These are phyloP conservation scores for Petrophora chlorosata DNA, from an alignment of 2,888 invertebrate species.

Conservation along the genomic window DNA sequence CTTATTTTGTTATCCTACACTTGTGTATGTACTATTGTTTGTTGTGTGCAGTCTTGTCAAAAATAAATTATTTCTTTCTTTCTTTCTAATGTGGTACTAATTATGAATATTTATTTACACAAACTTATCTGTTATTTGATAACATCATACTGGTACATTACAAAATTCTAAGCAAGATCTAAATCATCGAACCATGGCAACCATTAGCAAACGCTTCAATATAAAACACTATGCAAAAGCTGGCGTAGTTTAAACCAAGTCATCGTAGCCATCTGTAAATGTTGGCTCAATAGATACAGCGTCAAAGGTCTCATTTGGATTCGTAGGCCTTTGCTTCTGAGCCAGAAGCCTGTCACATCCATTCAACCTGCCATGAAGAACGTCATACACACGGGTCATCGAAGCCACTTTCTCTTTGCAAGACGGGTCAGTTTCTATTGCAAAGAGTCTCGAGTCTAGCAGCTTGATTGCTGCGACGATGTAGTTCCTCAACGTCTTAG, in stretches of 20 bases:
- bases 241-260: slow-evolving; percentile 53
- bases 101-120: slow-evolving; percentile 14
- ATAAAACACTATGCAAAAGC: background rate
- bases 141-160: slow-evolving; percentile 5
- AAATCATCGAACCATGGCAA: background rate
- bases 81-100: too few relatives aligned
- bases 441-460: slow-evolving; percentile 76
- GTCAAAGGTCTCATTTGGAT: slow-evolving; percentile 55
- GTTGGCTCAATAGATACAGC: slow-evolving; percentile 68
- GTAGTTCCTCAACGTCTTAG: slow-evolving; percentile 78
- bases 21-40: too few relatives aligned
- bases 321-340: slow-evolving; percentile 60
- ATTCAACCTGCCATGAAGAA: slow-evolving; percentile 71
- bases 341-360: slow-evolving; percentile 73
- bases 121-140: slow-evolving; percentile 11
- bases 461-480: slow-evolving; percentile 79
- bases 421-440: slow-evolving; percentile 77
- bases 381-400: slow-evolving; percentile 77
- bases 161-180: slow-evolving; percentile 11
- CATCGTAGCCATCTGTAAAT: slow-evolving; percentile 68
- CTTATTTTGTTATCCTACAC: too few relatives aligned
- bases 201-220: background rate
- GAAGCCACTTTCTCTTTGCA: slow-evolving; percentile 80
- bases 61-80: too few relatives aligned
- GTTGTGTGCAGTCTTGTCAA: too few relatives aligned